Conservation (phyloP, 2,797 vertebrate species). For the Pogoniulus pusillus region DNA sequence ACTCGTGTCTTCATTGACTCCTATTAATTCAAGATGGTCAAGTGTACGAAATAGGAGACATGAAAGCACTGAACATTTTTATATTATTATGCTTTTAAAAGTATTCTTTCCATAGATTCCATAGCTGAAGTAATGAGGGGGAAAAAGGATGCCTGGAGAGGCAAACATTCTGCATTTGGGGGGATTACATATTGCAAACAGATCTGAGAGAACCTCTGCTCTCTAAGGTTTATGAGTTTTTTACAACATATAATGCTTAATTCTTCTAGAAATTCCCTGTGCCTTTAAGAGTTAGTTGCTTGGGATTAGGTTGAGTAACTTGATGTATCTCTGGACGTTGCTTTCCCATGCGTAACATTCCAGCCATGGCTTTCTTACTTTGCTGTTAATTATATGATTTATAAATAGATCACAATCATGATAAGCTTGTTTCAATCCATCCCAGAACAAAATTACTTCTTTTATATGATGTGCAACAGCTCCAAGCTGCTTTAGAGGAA, state of each 20-base stretch:
- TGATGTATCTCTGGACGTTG: constrained; percentile 59
- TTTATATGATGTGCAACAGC: constrained; percentile 64
- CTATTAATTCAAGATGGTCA: constrained; percentile 47
- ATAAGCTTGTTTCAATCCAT: constrained; percentile 73
- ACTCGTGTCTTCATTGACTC: constrained; percentile 27
- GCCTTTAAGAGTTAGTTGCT: constrained; percentile 47
- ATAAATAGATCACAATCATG: constrained; percentile 73
- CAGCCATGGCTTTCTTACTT: constrained; percentile 68
- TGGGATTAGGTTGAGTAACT: constrained; percentile 59
- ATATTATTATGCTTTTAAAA: not conserved
- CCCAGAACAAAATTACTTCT: constrained; percentile 69
- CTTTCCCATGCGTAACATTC: constrained; percentile 63
- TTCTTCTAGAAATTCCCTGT: constrained; percentile 62
- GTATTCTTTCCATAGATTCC: constrained; percentile 28
- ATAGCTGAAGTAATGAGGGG: constrained; percentile 10
- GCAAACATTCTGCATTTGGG: constrained; percentile 24
- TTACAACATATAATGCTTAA: constrained; percentile 28
- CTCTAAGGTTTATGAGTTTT: constrained; percentile 47
- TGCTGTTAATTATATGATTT: constrained; percentile 73
- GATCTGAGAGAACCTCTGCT: constrained; percentile 15
- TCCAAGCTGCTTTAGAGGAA: constrained; percentile 71
- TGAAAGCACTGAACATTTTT: not conserved
- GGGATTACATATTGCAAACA: constrained; percentile 23
- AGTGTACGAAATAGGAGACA: not conserved
- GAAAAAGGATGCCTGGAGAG: constrained; percentile 4